Percentiles rank a stretch among this genome's conserved stretches.
Evolutionary conservation across 1,140 invertebrate species (phyloP).

Genomic region (Eueides isabella): DNA sequence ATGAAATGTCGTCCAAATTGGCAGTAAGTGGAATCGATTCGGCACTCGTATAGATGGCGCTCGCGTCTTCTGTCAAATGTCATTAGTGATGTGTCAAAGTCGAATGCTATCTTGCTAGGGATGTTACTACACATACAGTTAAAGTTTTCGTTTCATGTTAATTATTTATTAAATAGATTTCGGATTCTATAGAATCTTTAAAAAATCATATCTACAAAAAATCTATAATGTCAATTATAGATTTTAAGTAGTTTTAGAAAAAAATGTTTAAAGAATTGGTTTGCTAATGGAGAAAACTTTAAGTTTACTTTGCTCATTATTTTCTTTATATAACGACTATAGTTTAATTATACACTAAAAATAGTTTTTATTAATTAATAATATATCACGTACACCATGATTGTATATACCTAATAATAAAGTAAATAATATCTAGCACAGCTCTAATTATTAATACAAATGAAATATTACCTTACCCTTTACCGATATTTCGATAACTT

Average conservation of each 20-base stretch:
- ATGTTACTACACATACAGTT: neutral
- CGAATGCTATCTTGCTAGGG: constrained; percentile 47
- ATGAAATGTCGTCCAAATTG: constrained; percentile 55
- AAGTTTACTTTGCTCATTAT: too few species aligned
- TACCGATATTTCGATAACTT: neutral
- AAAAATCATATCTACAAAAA: too few species aligned
- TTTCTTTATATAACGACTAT: too few species aligned
- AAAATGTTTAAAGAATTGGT: too few species aligned
- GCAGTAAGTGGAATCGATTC: constrained; percentile 60
- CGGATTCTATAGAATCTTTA: neutral
- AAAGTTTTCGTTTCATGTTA: neutral
- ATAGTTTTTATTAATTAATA: too few species aligned
- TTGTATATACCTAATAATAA: too few species aligned
- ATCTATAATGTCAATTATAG: too few species aligned
- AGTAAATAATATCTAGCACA: too few species aligned
- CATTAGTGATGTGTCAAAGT: constrained; percentile 73
- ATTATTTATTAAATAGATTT: neutral
- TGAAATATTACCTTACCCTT: neutral
- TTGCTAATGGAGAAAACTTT: too few species aligned
- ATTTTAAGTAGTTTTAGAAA: neutral
- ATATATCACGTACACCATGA: too few species aligned
- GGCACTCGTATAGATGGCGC: constrained; percentile 59
- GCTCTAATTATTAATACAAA: too few species aligned
- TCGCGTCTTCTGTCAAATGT: constrained; percentile 53
- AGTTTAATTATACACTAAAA: too few species aligned